Base-by-base conservation (phyloP, 2,888 invertebrate genomes). In the Lasioglossum lativentre region DNA sequence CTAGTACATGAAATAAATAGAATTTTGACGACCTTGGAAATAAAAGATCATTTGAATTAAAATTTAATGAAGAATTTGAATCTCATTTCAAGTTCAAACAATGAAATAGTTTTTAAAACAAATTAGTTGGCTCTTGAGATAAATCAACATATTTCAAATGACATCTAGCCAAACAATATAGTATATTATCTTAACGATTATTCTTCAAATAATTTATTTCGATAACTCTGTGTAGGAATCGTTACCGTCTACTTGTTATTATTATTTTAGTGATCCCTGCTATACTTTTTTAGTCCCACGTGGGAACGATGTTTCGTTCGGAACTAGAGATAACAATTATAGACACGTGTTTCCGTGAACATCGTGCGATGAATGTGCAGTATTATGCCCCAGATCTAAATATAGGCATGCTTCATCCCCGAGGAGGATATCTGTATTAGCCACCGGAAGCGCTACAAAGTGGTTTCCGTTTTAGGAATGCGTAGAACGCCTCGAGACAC, bases 351-450 rank as follows among this genome's bases (percentile, higher is more conserved):
- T 88, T 83, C 78, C 86, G 77, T 78, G 88, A 84, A 86, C 78
- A 47, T 72, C 70, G 78, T 34, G n/a, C 68, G 77, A 89, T 88
- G 92, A 90, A 91, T 92, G 90, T 89, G 72, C 71, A 38, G 83
- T 86, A 89, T 90, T 90, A 90, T 85, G 76, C 71, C 82, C 80
- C 78, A 76, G 77, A 70, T 90, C 92, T 92, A 92, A 92, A 92
- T 91, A 92, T 92, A 92, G 88, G 63, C 85, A 77, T 91, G 90
- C 89, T 90, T 90, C 91, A 89, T 86, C 88, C 90, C 90, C 80
- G 81, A 85, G 80, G 89, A 91, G 91, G 91, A 91, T 92, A 91
- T 92, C 91, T 88, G 90, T 86, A 89, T 90, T 90, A 90, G 79
- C 87, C 83, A 77, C 88, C 90, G 90, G 90, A 90, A 90, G 78